Base-by-base conservation (phyloP, 1,140 invertebrate species). In the Yoshiicerus persimilis region DNA sequence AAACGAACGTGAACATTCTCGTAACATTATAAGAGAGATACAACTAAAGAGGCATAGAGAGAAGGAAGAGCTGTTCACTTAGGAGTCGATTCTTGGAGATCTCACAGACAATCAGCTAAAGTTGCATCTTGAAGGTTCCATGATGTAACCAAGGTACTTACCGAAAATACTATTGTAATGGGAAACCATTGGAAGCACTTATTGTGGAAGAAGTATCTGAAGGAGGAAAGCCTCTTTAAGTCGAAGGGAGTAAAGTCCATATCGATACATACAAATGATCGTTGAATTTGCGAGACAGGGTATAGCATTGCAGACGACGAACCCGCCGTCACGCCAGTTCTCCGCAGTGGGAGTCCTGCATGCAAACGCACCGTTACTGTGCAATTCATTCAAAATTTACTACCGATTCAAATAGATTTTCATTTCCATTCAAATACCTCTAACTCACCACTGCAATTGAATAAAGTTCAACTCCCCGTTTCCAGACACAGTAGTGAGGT, bases 321-420 rank as follows among this genome's bases (percentile, higher is more conserved):
- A 85, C 13, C 64, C 25, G 13, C 64, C 9, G 64, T n/a, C 23
- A 30, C 23, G 64, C 64, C 64, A 70, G 11, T 10, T 8, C 64
- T 70, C 23, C 64, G 8, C 23, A 30, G 64, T 27, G 11, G 75
- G 27, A 80, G 32, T 80, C 38, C 32, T 5, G 23, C 75, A 36
- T 80, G 75, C 75, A 80, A 80, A 34, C 16, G 20, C 34, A 38
- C 34, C 30, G 75, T 80, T 80, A 36, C 34, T 80, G 32, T 4
- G 32, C 75, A 80, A 86, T 86, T 86, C 86, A 86, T 86, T 41
- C 66, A 86, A 86, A 86, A 86, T 86, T 70, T 47, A 86, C 30
- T 75, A 41, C 38, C 38, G n/a, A 27, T 75, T 23, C 34, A n/a
- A 62, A 86, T 62, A 80, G 75, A 80, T 38, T 80, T 36, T 70